Conservation (phyloP, 2,113 vertebrate species). For the Spilogale gracilis region DNA sequence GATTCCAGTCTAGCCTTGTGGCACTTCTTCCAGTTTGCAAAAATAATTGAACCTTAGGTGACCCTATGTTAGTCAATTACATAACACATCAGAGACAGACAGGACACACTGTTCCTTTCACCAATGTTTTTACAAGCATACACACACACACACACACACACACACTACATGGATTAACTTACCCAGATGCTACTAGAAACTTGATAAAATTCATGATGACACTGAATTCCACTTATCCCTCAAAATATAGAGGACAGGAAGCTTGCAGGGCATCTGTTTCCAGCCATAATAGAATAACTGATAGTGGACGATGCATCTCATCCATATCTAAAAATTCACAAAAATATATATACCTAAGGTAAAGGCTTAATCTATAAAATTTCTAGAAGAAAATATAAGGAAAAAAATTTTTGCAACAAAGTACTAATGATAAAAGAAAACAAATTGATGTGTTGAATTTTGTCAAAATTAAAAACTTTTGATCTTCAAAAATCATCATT, state of each 20-base stretch:
- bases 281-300: not conserved
- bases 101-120: not conserved
- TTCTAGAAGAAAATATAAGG: not conserved
- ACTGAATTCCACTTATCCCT: not conserved
- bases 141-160: not conserved
- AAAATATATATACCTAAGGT: not conserved
- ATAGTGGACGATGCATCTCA: not conserved
- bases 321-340: not conserved
- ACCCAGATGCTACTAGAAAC: not conserved
- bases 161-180: not conserved
- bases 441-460: not conserved
- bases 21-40: not conserved
- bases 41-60: not conserved
- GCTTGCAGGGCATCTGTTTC: not conserved
- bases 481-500: not conserved
- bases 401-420: constrained; percentile 16
- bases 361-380: not conserved
- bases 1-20: not conserved
- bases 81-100: not conserved
- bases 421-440: not conserved
- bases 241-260: not conserved
- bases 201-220: not conserved
- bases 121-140: not conserved
- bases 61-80: not conserved
- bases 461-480: not conserved